A percentile compares a stretch with the other conserved stretches of the same genome.
Evolutionary conservation across 1,140 invertebrate species (phyloP).

Genomic region (Drosophila funebris): DNA sequence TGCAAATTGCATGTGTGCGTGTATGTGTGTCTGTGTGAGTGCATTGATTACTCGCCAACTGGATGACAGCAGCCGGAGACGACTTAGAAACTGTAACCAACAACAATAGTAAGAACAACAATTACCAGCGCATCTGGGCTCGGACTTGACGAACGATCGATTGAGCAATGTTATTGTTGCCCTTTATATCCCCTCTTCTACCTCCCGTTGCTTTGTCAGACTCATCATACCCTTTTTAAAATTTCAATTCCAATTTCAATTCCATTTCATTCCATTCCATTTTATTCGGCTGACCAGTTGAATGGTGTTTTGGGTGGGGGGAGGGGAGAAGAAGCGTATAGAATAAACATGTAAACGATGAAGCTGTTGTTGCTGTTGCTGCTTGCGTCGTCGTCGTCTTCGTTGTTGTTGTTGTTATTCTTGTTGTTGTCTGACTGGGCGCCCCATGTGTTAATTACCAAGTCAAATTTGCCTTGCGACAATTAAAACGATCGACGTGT

Average conservation of each 20-base stretch:
- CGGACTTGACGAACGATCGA: conserved; percentile 18
- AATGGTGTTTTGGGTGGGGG: not conserved
- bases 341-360: conserved; percentile 21
- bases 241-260: conserved; percentile 1
- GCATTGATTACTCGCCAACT: conserved; percentile 44
- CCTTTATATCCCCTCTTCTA: not conserved
- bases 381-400: not conserved
- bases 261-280: not conserved
- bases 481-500: conserved; percentile 54
- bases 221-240: not conserved
- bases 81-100: conserved; percentile 31
- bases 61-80: conserved; percentile 17
- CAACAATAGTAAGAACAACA: conserved; percentile 11
- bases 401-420: not conserved
- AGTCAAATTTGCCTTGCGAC: conserved; percentile 73
- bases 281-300: conserved; percentile 23
- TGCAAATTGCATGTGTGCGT: conserved; percentile 1
- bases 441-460: conserved; percentile 74
- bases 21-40: conserved; percentile 5
- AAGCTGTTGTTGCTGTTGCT: conserved; percentile 3
- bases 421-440: conserved; percentile 13
- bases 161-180: conserved; percentile 9
- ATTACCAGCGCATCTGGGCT: conserved; percentile 13
- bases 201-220: not conserved
- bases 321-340: not conserved